Conservation (phyloP, 2,888 invertebrate species). For the Spodoptera littoralis region DNA sequence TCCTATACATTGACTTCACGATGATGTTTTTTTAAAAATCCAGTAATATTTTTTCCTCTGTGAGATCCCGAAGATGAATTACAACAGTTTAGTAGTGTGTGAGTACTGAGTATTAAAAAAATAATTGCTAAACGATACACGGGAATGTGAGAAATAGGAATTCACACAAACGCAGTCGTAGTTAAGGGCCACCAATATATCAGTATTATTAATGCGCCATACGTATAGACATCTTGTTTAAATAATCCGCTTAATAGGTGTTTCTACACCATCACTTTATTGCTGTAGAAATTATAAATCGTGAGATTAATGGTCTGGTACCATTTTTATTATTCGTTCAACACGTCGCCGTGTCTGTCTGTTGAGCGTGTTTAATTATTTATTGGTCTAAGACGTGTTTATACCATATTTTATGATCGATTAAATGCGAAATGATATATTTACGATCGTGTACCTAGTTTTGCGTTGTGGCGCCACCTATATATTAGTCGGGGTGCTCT, state of each 20-base stretch:
- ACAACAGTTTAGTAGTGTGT: too few relatives aligned
- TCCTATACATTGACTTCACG: too few relatives aligned
- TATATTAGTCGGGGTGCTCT: slow-evolving; percentile 62
- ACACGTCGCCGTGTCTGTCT: slow-evolving; percentile 59
- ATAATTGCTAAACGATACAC: too few relatives aligned
- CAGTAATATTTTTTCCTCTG: too few relatives aligned
- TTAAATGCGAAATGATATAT: slow-evolving; percentile 75
- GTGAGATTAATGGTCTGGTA: slow-evolving; percentile 44
- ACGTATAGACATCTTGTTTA: slow-evolving; percentile 38
- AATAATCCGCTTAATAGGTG: slow-evolving; percentile 51
- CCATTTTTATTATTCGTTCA: slow-evolving; percentile 58
- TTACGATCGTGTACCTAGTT: slow-evolving; percentile 74
- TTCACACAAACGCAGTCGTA: too few relatives aligned
- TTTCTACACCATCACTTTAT: slow-evolving; percentile 47
- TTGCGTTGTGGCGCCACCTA: slow-evolving; percentile 71
- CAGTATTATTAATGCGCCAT: slow-evolving; percentile 45
- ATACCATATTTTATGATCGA: slow-evolving; percentile 75
- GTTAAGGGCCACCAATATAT: slow-evolving; percentile 17
- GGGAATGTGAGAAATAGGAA: too few relatives aligned
- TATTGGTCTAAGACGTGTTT: slow-evolving; percentile 68
- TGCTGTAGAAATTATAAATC: slow-evolving; percentile 55
- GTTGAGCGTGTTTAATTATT: slow-evolving; percentile 67
- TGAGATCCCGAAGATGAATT: too few relatives aligned
- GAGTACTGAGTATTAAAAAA: too few relatives aligned
- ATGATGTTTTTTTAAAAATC: too few relatives aligned